Percentiles rank a stretch among this genome's conserved stretches.
phyloP scores from a whole-genome alignment of 1,140 invertebrate genomes.

The Polyergus mexicanus region DNA sequence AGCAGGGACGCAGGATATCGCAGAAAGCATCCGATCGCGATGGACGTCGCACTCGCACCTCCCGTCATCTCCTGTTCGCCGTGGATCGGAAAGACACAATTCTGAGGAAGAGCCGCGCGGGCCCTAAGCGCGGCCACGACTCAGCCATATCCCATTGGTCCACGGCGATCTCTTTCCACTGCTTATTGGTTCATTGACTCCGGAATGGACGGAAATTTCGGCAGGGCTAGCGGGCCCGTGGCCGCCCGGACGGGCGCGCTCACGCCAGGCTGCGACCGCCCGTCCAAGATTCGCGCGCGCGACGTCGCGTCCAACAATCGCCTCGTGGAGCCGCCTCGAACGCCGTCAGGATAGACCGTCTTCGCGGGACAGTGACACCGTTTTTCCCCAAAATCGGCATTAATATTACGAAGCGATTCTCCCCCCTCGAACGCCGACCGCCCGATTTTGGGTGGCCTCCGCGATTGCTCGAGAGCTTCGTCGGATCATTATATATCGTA shows the following conservation, averaged over 20 bases:
- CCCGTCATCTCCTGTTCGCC: constrained; percentile 77
- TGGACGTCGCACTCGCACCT: constrained; percentile 26
- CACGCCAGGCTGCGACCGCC: not conserved
- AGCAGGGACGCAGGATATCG: constrained; percentile 67
- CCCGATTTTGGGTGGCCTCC: not conserved
- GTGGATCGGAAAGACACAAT: constrained; percentile 86
- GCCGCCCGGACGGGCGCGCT: not conserved
- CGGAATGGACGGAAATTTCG: constrained; percentile 78
- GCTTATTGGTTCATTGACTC: constrained; percentile 79
- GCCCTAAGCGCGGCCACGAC: constrained; percentile 83
- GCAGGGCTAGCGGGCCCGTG: constrained; percentile 66
- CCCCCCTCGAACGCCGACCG: not conserved
- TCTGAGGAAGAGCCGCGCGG: constrained; percentile 86
- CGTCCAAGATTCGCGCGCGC: not conserved
- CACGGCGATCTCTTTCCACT: constrained; percentile 82
- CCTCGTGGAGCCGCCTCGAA: not conserved
- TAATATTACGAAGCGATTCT: constrained; percentile 58
- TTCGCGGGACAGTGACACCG: constrained; percentile 83
- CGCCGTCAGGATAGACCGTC: constrained; percentile 4
- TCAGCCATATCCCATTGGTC: constrained; percentile 83
- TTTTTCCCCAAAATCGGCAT: constrained; percentile 85
- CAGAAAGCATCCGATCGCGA: not conserved
- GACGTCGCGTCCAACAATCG: not conserved
- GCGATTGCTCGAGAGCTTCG: not conserved
- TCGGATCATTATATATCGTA: not conserved